Evolutionary conservation across 64 coral and sea anemone genomes (phyloP), one percentile per base, ranked within the genome.

Genomic region (Montipora efflorescens): DNA sequence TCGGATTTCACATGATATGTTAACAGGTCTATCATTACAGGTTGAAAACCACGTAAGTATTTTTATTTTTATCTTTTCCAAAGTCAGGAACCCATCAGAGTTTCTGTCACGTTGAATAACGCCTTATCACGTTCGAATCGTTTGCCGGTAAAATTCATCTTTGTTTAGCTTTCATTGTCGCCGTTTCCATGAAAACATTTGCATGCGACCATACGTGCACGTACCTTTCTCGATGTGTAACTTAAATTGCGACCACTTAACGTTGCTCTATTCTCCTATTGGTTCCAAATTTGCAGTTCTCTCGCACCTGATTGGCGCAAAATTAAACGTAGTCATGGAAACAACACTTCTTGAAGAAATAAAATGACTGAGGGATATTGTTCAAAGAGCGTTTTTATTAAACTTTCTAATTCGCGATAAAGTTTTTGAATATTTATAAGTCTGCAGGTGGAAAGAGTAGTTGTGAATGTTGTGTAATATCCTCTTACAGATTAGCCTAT

Each of bases 401-500:
- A 80, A 88, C 64, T 62, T 58, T 88, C 66, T 92, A 95, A 95
- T 95, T 92, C 90, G 80, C 82, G 82, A 7, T 71, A 88, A 12
- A 23, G 48, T 91, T 59, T 79, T 79, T 95, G 90, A 95, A 95
- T 95, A 95, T 95, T 95, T 28, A 95, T 95, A 87, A 8, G 5
- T 20, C 21, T 81, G 94, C 94, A 95, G 94, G 94, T 95, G 94
- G 48, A 94, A 68, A 43, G 62, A 20, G 77, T 70, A 58, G 53
- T 85, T 81, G 87, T 71, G 93, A 90, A 18, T n/a, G 80, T 87
- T 90, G 76, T 95, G 93, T 94, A 84, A 90, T 90, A 95, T 78
- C 83, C 20, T 70, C 45, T 45, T 18, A 49, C 79, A 84, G 81
- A 90, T 83, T 94, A 16, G 79, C 82, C 90, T 86, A 75, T 72